Base-by-base conservation (phyloP, 2,888 invertebrate species). In the Oscheius sp. region DNA sequence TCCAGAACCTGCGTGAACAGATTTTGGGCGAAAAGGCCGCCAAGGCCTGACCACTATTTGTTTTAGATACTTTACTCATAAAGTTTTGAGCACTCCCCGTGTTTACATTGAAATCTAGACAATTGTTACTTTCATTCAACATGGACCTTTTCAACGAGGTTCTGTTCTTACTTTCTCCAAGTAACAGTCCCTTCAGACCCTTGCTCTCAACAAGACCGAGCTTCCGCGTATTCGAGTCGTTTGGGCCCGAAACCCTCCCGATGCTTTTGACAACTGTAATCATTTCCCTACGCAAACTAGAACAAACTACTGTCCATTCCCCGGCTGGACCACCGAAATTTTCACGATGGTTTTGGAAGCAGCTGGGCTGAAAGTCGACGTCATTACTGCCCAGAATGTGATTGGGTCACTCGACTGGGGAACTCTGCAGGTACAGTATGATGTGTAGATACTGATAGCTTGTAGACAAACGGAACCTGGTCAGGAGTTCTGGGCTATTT, bases 261-360 rank as follows among this genome's bases (percentile, higher is more conserved):
- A 85, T 75, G 84, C 83, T 7, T 85, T 77, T 48, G 70, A 76
- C 29, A 80, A 79, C 50, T 85, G 85, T 53, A 75, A 73, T 4
- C 68, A 74, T 21, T 85, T 85, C 57, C 85, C 85, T 29, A 79
- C 77, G 50, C 74, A 82, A 0, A 70, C 53, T 51, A 83, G 84
- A 10, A 80, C 68, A 59, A n/a, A 82, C 29, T 75, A 79, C 42
- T 85, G 85, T 65, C 82, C 83, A 0, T 85, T 83, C 71, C 84
- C 85, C n/a, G 85, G 85, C 68, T 85, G 82, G 79, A 76, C 77
- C 11, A 53, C 79, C 11, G 85, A 85, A 78, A 72, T 81, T 10
- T 37, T 82, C 42, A 78, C 74, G 42, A 79, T 79, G 78, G 73
- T 82, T 2, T 48, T 70, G 7, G 76, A 80, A 47, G 53, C 78